Percentiles rank a stretch among this genome's conserved stretches.
Evolutionary conservation across 1,140 invertebrate genomes (phyloP).

Genomic region (Eufriesea mexicana): DNA sequence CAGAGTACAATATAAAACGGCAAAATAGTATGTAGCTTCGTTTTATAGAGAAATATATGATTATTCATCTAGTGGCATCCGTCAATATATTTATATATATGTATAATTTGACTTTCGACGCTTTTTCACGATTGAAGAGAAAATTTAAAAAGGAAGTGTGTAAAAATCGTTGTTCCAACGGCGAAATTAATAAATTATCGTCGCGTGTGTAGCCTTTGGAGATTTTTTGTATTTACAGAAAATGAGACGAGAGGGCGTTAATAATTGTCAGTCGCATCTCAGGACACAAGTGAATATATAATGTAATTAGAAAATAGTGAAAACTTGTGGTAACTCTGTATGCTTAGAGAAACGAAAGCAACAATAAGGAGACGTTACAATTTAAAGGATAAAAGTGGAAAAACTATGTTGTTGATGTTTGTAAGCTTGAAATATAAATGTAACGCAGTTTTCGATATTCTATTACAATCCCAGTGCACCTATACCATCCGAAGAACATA

Average conservation of each 20-base stretch:
- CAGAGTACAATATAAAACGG: constrained; percentile 42
- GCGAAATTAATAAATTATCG: neutral
- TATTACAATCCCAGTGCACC: constrained; percentile 43
- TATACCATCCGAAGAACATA: constrained; percentile 17
- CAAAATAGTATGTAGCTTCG: constrained; percentile 9
- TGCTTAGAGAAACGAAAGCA: constrained; percentile 48
- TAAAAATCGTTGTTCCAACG: neutral
- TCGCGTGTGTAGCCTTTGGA: neutral
- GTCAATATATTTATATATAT: neutral
- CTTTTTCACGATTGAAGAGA: neutral
- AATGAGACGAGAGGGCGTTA: neutral
- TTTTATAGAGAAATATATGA: constrained; percentile 15
- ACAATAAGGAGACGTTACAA: constrained; percentile 43
- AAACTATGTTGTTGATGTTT: constrained; percentile 79
- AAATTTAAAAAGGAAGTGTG: neutral
- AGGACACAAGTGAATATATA: constrained; percentile 64
- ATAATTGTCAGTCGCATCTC: constrained; percentile 43
- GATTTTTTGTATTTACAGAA: constrained; percentile 16
- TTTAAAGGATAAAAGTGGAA: constrained; percentile 58
- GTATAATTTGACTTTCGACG: neutral
- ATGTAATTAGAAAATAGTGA: constrained; percentile 56
- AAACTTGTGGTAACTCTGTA: constrained; percentile 46
- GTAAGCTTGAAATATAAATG: constrained; percentile 81
- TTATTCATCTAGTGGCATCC: neutral
- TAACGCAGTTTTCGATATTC: constrained; percentile 75